phyloP scores from a whole-genome alignment of 2,113 vertebrate genomes.

The Rhinolophus sinicus region DNA sequence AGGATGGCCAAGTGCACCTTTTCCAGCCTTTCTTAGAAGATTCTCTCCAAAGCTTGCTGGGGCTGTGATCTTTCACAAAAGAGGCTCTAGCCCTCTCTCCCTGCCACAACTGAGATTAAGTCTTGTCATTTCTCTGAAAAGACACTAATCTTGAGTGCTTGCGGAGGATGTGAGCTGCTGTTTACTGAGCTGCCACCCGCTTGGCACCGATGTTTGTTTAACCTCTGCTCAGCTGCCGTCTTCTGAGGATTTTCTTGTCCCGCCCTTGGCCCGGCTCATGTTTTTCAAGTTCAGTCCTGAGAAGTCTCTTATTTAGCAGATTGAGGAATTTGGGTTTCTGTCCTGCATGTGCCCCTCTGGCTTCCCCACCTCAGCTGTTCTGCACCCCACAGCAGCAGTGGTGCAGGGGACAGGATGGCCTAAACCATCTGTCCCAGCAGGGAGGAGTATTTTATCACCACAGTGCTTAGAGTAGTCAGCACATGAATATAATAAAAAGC shows the following conservation, averaged over 20 bases:
- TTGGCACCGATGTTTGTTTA: constrained; percentile 29
- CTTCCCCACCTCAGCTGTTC: neutral
- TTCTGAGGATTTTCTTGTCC: constrained; percentile 45
- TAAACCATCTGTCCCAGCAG: accelerated
- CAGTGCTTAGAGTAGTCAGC: neutral
- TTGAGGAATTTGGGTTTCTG: constrained; percentile 37
- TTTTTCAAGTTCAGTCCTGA: constrained; percentile 65
- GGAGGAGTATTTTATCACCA: neutral
- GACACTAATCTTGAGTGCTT: neutral
- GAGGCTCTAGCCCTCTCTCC: neutral
- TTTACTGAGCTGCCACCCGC: neutral
- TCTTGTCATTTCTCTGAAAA: constrained; percentile 21
- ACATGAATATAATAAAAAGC: neutral
- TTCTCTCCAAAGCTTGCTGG: neutral
- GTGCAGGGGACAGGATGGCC: neutral
- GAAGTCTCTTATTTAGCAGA: constrained; percentile 52
- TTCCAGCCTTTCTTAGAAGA: neutral
- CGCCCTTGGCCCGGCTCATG: neutral
- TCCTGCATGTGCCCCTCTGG: neutral
- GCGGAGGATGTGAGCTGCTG: neutral
- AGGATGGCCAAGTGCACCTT: neutral
- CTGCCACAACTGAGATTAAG: neutral
- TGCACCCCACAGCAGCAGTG: accelerated
- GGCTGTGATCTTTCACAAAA: neutral
- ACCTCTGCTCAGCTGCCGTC: neutral